Evolutionary conservation across 1,140 invertebrate genomes (phyloP).

Genomic region (Papilio helenus): DNA sequence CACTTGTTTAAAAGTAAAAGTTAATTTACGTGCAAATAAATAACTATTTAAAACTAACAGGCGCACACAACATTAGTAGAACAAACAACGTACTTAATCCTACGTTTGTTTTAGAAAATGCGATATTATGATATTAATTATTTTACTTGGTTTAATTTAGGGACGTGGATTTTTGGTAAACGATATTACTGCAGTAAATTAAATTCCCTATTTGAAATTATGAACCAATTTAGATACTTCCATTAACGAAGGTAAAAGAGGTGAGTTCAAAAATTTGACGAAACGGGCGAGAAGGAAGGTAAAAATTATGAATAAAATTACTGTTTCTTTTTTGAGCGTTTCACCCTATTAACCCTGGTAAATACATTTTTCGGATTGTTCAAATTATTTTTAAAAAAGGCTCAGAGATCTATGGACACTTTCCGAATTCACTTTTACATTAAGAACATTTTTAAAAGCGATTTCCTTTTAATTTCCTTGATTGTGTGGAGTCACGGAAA

Average conservation of each 20-base stretch:
- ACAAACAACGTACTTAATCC: not conserved
- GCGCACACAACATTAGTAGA: not conserved
- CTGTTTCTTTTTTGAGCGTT: not conserved
- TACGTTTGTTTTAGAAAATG: not conserved
- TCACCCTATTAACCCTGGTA: not conserved
- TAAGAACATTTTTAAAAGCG: not conserved
- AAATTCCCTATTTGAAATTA: not conserved
- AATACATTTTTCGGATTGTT: not conserved
- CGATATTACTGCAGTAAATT: not conserved
- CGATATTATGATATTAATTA: not conserved
- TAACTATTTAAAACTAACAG: not conserved
- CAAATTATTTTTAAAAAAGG: not conserved
- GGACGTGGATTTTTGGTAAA: not conserved
- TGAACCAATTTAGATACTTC: not conserved
- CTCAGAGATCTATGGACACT: not conserved
- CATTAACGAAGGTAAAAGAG: not conserved
- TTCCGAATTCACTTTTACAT: not conserved
- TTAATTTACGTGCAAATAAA: not conserved
- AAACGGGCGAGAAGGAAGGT: not conserved
- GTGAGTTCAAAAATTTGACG: not conserved
- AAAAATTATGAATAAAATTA: slow-evolving; percentile 1
- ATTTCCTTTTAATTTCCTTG: not conserved
- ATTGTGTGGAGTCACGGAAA: not conserved
- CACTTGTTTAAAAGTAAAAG: not conserved
- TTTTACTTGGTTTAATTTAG: not conserved